A percentile compares a stretch with the other conserved stretches of the same genome.
Evolutionary conservation across 2,113 vertebrate species (phyloP).

Genomic region (Embiotoca jacksoni): DNA sequence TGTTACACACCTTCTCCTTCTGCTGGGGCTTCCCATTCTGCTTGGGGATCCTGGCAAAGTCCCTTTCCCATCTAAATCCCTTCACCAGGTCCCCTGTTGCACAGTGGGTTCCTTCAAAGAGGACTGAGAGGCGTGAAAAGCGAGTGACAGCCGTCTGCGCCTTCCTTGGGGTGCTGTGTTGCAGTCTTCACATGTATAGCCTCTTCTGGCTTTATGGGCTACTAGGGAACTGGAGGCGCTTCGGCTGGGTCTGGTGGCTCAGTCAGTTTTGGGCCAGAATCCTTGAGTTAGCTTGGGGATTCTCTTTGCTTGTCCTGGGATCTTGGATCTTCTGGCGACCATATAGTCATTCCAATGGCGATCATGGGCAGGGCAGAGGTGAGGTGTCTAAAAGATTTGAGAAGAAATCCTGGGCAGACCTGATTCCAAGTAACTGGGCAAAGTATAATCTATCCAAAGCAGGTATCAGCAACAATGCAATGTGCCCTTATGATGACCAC

Average conservation of each 20-base stretch:
- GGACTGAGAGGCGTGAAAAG: constrained; percentile 49
- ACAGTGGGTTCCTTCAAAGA: constrained; percentile 60
- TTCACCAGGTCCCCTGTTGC: constrained; percentile 54
- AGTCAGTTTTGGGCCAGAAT: constrained; percentile 90
- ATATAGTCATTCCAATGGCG: constrained; percentile 27
- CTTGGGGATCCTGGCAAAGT: constrained; percentile 82
- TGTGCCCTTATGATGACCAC: constrained; percentile 78
- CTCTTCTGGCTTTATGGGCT: constrained; percentile 90
- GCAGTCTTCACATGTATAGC: constrained; percentile 87
- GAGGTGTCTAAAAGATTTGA: constrained; percentile 27
- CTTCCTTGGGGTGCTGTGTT: constrained; percentile 85
- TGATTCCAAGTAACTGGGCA: constrained; percentile 89
- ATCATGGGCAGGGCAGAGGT: constrained; percentile 31
- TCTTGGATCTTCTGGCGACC: constrained; percentile 80
- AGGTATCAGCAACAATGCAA: constrained; percentile 83
- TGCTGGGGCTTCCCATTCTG: constrained; percentile 84
- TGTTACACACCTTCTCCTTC: constrained; percentile 87
- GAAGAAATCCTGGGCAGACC: constrained; percentile 62
- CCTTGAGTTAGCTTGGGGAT: constrained; percentile 86
- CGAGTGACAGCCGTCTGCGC: constrained; percentile 75
- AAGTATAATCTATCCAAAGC: constrained; percentile 51
- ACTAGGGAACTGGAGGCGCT: constrained; percentile 83
- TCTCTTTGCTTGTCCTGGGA: constrained; percentile 83
- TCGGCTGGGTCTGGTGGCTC: constrained; percentile 90
- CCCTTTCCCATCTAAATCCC: constrained; percentile 75